Evolutionary conservation across 2,888 invertebrate species (phyloP), one percentile per base, ranked within the genome.

Genomic region (Ichneumoninae sp.): DNA sequence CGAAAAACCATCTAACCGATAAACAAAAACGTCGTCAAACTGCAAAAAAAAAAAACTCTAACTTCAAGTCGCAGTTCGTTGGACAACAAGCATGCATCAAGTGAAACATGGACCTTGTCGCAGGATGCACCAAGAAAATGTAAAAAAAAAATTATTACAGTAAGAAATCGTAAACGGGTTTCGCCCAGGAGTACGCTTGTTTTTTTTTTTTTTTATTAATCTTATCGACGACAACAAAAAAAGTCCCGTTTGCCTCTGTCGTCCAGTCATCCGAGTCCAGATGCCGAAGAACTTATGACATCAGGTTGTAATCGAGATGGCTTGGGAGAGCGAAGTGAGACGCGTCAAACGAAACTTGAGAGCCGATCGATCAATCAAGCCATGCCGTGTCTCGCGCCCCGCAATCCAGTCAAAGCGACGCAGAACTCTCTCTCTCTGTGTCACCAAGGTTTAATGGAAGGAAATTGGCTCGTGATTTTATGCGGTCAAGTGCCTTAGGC

Each of bases 401-500:
- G 80, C 57, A 60, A 66, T 57, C 80, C 80, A 83, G 66, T 73
- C 68, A 26, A 13, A 66, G 76, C 47, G 75, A 50, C 57, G 66
- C 47, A 52, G 52, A 63, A 52, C 44, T 63, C 13, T 13, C 16
- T 16, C 6, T 13, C 33, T 16, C 33, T 63, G 44, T n/a, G 13
- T 63, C 60, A 8, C 66, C 69, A 68, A 68, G 69, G 65, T 74
- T 84, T 63, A 77, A 73, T 77, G 76, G 70, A 81, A 81, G 83
- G 65, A 68, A 84, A 84, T 81, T 77, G 77, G 71, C 81, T 79
- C 83, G 81, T 81, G 81, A 81, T 84, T 84, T 77, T 77, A 81
- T 73, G 76, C 63, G 81, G 68, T 63, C 65, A 80, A 83, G 83
- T 76, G 75, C 80, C 60, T 33, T n/a, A 4, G 60, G 60, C 60